Conservation (phyloP, 2,888 invertebrate species). For the Drosophila lacicola region DNA sequence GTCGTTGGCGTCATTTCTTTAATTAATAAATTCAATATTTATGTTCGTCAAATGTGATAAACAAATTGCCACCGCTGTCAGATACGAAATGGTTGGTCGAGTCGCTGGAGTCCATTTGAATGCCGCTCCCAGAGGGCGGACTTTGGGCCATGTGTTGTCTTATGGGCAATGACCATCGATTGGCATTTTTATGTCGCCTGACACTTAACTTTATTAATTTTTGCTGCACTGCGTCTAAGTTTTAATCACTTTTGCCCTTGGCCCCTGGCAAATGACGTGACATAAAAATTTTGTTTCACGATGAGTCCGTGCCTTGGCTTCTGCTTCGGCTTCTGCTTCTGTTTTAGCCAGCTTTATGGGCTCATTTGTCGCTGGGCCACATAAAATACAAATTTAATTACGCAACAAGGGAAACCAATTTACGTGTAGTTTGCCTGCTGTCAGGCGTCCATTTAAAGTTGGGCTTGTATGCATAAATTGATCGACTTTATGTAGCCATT, state of each 20-base stretch:
- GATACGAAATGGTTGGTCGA: conserved; percentile 12
- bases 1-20: conserved; percentile 44
- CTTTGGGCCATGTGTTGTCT: conserved; percentile 38
- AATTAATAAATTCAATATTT: conserved; percentile 64
- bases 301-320: conserved; percentile 2
- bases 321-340: conserved; percentile 17
- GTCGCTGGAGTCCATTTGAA: conserved; percentile 21
- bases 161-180: conserved; percentile 46
- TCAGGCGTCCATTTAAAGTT: conserved; percentile 24
- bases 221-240: conserved; percentile 47
- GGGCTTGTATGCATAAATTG: conserved; percentile 30
- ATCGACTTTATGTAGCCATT: conserved; percentile 37
- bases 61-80: conserved; percentile 37
- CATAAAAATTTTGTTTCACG: conserved; percentile 44
- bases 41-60: conserved; percentile 59
- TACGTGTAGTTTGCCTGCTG: conserved; percentile 29
- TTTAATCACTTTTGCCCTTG: conserved; percentile 53
- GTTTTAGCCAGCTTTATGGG: conserved; percentile 43
- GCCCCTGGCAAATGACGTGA: conserved; percentile 34
- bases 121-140: conserved; percentile 28
- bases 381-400: conserved; percentile 53
- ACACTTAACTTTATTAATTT: conserved; percentile 68
- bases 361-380: conserved; percentile 48
- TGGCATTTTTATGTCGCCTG: conserved; percentile 55
- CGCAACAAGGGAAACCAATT: conserved; percentile 43